Evolutionary conservation across 1,140 invertebrate species (phyloP), one percentile per base, ranked within the genome.

Genomic region (Laupala kohalensis): DNA sequence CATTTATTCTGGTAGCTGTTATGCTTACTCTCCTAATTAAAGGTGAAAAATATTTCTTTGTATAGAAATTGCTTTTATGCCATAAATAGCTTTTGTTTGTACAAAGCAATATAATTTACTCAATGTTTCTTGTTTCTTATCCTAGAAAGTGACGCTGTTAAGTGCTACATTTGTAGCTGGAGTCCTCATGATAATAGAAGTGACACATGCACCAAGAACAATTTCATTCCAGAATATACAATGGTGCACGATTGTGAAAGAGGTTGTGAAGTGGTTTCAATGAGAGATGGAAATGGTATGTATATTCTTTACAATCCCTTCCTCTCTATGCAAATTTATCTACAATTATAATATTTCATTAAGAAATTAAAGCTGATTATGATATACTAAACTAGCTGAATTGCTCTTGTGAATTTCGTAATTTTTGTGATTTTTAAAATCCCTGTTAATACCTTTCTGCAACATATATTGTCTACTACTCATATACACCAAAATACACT

Each of bases 131-230:
- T 23, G 64, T 65, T 65, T 1, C n/a, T 62, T 9, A 6, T 26
- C 27, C 4, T 53, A 71, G 70, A 29, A 23, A 28, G 25, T 26
- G 70, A 71, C 9, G 70, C 70, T 9, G 70, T 71, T 5, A 62
- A 71, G 63, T 71, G 70, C n/a, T 71, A 71, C 62, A 65, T 71
- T 19, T 71, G 70, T 53, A 71, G 70, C 19, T 71, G 70, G 70
- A 71, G 63, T 25, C 70, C 70, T 28, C 25, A 63, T 3, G 70
- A 71, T n/a, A 28, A 71, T 53, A 71, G 63, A 19, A 68, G 9
- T 3, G 70, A 71, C n/a, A 23, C 63, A 9, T 71, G 70, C 24
- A 63, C 70, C n/a, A 27, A 24, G 13, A 62, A 62, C 63, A 63
- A 66, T 23, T 71, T 71, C n/a, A 62, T 63, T 63, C 70, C 70